These are phyloP conservation scores for Alligator sinensis DNA, from an alignment of 2,113 vertebrate genomes.

Conservation along the genomic window DNA sequence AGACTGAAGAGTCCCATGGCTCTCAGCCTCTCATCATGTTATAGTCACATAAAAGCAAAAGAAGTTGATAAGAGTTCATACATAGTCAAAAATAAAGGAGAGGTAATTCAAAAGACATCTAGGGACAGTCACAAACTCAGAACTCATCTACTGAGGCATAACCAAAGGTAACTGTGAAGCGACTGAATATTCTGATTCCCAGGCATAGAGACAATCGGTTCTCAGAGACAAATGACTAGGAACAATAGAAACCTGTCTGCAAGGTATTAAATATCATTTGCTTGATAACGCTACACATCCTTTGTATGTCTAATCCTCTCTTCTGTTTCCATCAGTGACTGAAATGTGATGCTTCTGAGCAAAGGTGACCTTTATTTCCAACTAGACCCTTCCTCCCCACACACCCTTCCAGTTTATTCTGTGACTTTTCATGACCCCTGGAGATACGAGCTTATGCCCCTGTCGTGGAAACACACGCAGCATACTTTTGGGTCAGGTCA, in stretches of 20 bases:
- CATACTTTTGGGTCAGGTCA: too few relatives aligned
- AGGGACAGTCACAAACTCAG: background rate
- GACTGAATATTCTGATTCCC: background rate
- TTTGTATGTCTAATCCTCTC: background rate
- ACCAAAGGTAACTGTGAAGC: background rate
- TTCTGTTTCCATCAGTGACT: background rate
- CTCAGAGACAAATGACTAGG: constrained; percentile 14
- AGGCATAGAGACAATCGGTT: background rate
- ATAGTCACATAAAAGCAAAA: too few relatives aligned
- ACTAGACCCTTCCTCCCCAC: background rate
- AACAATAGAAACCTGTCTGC: background rate
- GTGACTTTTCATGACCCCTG: background rate
- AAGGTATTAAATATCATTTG: constrained; percentile 9
- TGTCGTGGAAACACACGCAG: too few relatives aligned
- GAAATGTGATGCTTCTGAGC: background rate
- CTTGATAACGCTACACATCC: background rate
- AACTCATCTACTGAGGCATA: background rate
- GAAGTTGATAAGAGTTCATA: background rate
- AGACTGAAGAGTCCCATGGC: too few relatives aligned
- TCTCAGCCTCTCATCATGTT: too few relatives aligned
- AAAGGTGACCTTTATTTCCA: constrained; percentile 40
- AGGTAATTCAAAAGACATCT: background rate
- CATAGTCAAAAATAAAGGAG: background rate
- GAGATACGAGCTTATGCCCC: constrained; percentile 4
- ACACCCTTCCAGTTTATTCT: background rate